Conservation (phyloP, 2,113 vertebrate species). For the Brachypodius melanocephalos region DNA sequence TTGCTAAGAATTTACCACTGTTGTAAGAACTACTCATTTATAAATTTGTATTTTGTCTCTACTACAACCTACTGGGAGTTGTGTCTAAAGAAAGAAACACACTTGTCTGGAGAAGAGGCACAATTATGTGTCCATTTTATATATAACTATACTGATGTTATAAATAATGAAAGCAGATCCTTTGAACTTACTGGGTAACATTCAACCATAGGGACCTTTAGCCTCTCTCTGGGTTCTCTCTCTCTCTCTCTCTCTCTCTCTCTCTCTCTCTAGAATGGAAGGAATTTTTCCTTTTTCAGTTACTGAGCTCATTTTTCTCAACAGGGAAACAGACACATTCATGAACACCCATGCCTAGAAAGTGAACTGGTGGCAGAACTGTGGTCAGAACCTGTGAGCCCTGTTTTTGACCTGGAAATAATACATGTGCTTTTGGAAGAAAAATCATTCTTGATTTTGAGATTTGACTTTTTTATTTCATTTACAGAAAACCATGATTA, state of each 20-base stretch:
- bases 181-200: neutral
- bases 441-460: neutral
- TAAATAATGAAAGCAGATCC: neutral
- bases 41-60: neutral
- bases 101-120: neutral
- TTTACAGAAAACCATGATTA: neutral
- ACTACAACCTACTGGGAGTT: neutral
- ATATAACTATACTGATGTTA: neutral
- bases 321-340: neutral
- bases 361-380: neutral
- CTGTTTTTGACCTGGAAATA: neutral
- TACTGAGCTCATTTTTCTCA: neutral
- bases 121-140: neutral
- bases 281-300: neutral
- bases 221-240: neutral
- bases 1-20: neutral
- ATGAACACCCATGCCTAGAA: neutral
- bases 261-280: neutral
- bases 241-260: neutral
- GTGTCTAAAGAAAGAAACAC: neutral
- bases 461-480: neutral
- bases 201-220: neutral
- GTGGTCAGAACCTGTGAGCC: neutral
- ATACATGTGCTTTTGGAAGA: neutral
- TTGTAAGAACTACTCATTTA: neutral